Conservation (phyloP, 2,888 invertebrate genomes). For the Apodemia mormo region DNA sequence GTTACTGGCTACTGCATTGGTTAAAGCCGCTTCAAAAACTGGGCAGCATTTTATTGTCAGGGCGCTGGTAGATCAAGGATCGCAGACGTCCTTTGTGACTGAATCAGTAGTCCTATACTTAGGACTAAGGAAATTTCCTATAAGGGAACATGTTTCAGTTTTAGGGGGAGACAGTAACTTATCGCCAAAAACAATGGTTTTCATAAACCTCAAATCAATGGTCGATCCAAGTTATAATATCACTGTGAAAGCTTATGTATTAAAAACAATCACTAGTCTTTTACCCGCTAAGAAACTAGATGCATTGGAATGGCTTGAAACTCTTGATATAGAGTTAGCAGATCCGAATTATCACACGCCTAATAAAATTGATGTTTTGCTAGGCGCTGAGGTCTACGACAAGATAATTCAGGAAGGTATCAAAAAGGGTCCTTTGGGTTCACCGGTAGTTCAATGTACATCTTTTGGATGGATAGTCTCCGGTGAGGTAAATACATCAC, state of each 20-base stretch:
- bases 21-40: not conserved
- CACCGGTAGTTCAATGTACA: too few relatives aligned
- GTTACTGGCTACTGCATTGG: not conserved
- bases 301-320: not conserved
- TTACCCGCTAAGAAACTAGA: not conserved
- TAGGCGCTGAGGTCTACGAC: too few relatives aligned
- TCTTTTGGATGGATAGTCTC: too few relatives aligned
- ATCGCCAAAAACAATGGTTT: too few relatives aligned
- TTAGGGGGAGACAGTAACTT: too few relatives aligned
- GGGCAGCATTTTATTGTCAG: not conserved
- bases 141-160: not conserved
- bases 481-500: too few relatives aligned
- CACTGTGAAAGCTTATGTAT: not conserved
- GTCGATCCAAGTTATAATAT: not conserved
- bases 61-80: not conserved
- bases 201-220: not conserved
- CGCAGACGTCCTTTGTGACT: constrained; percentile 1
- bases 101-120: not conserved
- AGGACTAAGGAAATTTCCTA: not conserved
- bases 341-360: not conserved
- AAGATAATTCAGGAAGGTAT: too few relatives aligned
- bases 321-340: not conserved
- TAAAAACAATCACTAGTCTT: not conserved
- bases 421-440: too few relatives aligned
- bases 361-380: too few relatives aligned